A percentile compares a stretch with the other conserved stretches of the same genome.
These are phyloP conservation scores for Latrodectus geometricus DNA, from an alignment of 1,140 invertebrate genomes.

Conservation along the genomic window DNA sequence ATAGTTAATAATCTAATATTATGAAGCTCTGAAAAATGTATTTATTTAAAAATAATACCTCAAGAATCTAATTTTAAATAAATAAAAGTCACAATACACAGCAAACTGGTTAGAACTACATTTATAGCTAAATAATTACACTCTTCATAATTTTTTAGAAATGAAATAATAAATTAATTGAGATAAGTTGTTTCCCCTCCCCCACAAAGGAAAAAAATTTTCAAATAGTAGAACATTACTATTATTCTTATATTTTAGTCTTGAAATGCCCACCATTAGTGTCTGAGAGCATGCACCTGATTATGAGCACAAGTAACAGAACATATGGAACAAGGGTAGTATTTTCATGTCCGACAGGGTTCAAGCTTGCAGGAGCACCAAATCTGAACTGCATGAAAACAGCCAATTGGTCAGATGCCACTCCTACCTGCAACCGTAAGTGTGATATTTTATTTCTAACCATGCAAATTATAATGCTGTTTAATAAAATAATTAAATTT, in stretches of 20 bases:
- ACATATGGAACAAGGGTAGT: constrained; percentile 76
- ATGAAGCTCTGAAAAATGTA: no score
- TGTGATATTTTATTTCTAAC: not conserved
- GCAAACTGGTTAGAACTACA: no score
- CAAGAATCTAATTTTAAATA: no score
- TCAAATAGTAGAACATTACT: constrained; percentile 15
- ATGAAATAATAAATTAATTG: no score
- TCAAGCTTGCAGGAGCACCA: constrained; percentile 78
- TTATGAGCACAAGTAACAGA: constrained; percentile 75
- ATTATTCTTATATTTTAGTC: constrained; percentile 70
- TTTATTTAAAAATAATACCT: no score
- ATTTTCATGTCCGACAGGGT: constrained; percentile 85
- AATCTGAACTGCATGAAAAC: constrained; percentile 81
- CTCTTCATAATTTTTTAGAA: no score
- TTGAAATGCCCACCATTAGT: constrained; percentile 73
- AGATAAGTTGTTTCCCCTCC: not conserved
- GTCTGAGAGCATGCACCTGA: constrained; percentile 71
- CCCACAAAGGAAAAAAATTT: not conserved
- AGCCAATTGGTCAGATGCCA: constrained; percentile 80
- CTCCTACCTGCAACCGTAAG: constrained; percentile 57
- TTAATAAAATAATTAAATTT: no score
- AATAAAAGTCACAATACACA: no score
- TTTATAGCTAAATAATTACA: no score
- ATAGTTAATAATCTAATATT: no score
- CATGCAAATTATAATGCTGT: no score